Conservation (phyloP, 2,113 vertebrate species). For the Montifringilla adamsi region DNA sequence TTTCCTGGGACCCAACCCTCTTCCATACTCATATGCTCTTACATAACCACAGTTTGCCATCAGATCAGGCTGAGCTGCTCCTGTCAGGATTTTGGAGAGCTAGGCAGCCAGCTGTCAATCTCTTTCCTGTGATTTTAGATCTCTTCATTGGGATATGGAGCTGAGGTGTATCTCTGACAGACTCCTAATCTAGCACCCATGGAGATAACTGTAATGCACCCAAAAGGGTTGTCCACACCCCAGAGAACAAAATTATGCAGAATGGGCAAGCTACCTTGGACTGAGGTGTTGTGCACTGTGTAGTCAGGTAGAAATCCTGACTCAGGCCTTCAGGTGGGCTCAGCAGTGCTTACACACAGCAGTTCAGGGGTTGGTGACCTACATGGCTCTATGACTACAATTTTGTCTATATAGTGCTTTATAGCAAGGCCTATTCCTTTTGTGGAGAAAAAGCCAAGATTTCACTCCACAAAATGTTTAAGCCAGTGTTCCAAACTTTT, state of each 20-base stretch:
- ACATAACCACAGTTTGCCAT: neutral
- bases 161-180: neutral
- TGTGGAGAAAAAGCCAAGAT: neutral
- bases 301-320: neutral
- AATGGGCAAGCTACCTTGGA: neutral
- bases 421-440: neutral
- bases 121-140: neutral
- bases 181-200: neutral
- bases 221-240: neutral
- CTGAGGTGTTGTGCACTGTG: neutral
- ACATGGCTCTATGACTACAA: neutral
- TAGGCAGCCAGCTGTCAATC: neutral
- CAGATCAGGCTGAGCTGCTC: neutral
- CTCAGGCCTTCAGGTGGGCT: neutral
- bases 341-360: neutral
- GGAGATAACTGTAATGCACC: neutral
- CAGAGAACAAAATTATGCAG: neutral
- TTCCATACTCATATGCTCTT: neutral
- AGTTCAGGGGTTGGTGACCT: neutral
- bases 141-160: neutral
- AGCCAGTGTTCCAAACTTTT: neutral
- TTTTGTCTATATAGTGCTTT: neutral
- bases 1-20: neutral
- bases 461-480: neutral
- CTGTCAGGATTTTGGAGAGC: neutral